A percentile compares a stretch with the other conserved stretches of the same genome.
phyloP scores from a whole-genome alignment of 2,113 vertebrate genomes.

The Xiphophorus maculatus region DNA sequence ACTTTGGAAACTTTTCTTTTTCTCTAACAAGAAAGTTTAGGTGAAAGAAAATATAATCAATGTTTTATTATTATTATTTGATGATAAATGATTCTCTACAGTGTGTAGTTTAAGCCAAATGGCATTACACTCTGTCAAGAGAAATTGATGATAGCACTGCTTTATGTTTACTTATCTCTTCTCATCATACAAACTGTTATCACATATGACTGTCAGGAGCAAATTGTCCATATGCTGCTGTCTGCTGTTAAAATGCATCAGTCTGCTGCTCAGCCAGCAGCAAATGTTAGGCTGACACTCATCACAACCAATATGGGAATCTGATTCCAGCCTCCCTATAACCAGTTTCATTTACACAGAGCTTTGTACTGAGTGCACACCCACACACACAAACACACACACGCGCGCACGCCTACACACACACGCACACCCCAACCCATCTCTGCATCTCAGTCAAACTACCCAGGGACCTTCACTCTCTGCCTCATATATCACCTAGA shows the following conservation, averaged over 20 bases:
- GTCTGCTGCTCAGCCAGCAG: conserved; percentile 26
- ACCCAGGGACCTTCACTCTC: conserved; percentile 43
- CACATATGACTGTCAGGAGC: conserved; percentile 43
- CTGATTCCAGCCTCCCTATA: conserved; percentile 32
- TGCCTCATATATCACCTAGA: conserved; percentile 59
- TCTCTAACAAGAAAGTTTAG: neutral
- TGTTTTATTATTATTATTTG: neutral
- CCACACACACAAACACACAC: neutral
- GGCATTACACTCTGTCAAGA: neutral
- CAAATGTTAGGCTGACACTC: conserved; percentile 45
- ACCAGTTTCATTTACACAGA: conserved; percentile 29
- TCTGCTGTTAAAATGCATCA: conserved; percentile 40
- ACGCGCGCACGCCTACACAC: neutral
- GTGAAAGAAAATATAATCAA: neutral
- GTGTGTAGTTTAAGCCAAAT: neutral
- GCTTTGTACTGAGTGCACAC: neutral
- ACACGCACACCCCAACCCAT: conserved; percentile 27
- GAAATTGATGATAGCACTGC: neutral
- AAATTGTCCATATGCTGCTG: conserved; percentile 34
- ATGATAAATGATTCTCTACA: neutral
- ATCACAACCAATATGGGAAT: conserved; percentile 41
- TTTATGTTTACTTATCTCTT: conserved; percentile 15
- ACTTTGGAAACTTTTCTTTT: neutral
- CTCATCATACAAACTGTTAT: conserved; percentile 31
- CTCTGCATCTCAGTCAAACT: conserved; percentile 45